Conservation (phyloP, 2,113 vertebrate genomes). For the Grallaria varia region DNA sequence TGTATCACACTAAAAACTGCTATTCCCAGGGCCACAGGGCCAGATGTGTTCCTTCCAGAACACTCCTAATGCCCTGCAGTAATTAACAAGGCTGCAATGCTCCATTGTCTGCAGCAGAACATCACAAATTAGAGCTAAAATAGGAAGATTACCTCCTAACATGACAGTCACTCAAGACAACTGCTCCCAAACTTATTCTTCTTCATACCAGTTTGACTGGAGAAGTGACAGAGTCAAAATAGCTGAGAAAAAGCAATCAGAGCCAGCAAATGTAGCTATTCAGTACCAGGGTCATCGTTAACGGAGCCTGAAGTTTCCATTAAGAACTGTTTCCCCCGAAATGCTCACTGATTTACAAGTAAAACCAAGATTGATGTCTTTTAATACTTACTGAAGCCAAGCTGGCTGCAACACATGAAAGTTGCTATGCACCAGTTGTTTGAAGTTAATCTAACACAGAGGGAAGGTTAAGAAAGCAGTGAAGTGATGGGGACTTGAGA, state of each 20-base stretch:
- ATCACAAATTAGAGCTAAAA: not conserved
- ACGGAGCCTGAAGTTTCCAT: not conserved
- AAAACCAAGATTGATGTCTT: constrained; percentile 3
- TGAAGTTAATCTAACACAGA: not conserved
- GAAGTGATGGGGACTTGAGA: not conserved
- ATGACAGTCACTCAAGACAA: not conserved
- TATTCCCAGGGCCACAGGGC: not conserved
- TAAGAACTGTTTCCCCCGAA: not conserved
- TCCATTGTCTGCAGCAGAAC: not conserved
- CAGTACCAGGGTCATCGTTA: not conserved
- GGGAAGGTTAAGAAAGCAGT: not conserved
- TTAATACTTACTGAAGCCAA: not conserved
- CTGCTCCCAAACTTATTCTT: not conserved
- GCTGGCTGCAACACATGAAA: not conserved
- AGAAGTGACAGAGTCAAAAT: not conserved
- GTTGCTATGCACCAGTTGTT: not conserved
- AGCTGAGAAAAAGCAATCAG: not conserved
- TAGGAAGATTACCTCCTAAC: not conserved
- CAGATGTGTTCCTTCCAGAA: not conserved
- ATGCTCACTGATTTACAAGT: not conserved
- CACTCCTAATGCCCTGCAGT: not conserved
- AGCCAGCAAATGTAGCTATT: not conserved
- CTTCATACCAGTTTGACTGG: not conserved
- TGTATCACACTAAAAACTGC: not conserved
- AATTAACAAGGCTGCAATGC: not conserved